A percentile compares a stretch with the other conserved stretches of the same genome.
phyloP scores from a whole-genome alignment of 1,140 invertebrate genomes.

The Drosophila mayri region DNA sequence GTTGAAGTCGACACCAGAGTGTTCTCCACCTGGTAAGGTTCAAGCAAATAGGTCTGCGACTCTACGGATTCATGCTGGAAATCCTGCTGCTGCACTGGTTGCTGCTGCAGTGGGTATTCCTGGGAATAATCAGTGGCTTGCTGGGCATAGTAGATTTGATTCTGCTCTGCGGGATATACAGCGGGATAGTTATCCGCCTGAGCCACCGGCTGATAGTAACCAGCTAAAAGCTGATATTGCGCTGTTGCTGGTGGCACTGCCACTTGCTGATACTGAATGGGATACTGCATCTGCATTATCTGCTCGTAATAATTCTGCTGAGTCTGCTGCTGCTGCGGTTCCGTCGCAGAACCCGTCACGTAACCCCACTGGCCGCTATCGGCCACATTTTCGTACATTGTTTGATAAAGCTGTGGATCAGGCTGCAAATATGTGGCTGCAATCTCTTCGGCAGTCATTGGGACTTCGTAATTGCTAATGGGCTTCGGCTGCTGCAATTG shows the following conservation, averaged over 20 bases:
- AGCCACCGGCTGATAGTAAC: slow-evolving; percentile 70
- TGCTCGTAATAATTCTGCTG: slow-evolving; percentile 76
- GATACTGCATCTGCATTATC: slow-evolving; percentile 81
- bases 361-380: slow-evolving; percentile 81
- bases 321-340: slow-evolving; percentile 36
- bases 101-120: slow-evolving; percentile 55
- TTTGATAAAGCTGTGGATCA: slow-evolving; percentile 77
- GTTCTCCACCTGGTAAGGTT: slow-evolving; percentile 47
- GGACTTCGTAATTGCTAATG: slow-evolving; percentile 51
- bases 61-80: slow-evolving; percentile 54
- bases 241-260: slow-evolving; percentile 56
- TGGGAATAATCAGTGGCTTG: slow-evolving; percentile 49
- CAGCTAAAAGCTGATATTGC: slow-evolving; percentile 70
- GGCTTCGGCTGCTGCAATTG: slow-evolving; percentile 21
- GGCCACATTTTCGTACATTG: slow-evolving; percentile 80
- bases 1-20: slow-evolving; percentile 48
- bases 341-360: slow-evolving; percentile 21
- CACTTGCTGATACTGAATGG: slow-evolving; percentile 76
- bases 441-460: slow-evolving; percentile 80
- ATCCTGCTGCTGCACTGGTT: slow-evolving; percentile 12
- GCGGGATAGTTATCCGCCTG: slow-evolving; percentile 54
- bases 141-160: slow-evolving; percentile 66
- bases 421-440: slow-evolving; percentile 78
- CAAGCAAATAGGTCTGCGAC: slow-evolving; percentile 57
- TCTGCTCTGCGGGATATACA: slow-evolving; percentile 60